phyloP scores from a whole-genome alignment of 1,140 invertebrate species.

The Scaptomyza pallida region DNA sequence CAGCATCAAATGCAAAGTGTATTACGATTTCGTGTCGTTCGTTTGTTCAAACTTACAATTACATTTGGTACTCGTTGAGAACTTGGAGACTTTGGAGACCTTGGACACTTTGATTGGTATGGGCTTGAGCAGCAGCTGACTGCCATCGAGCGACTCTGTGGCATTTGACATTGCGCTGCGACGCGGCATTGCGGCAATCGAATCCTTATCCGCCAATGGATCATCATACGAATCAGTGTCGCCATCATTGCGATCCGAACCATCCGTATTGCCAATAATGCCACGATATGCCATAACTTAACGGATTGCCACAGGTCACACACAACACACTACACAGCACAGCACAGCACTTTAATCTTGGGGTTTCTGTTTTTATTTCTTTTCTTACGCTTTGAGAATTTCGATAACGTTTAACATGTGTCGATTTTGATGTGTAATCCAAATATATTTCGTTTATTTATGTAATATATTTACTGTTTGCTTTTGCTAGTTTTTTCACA shows the following conservation, averaged over 20 bases:
- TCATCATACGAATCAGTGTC: constrained; percentile 58
- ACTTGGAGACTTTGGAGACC: background rate
- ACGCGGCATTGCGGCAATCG: background rate
- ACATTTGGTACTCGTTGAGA: background rate
- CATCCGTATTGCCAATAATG: constrained; percentile 48
- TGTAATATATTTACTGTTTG: constrained; percentile 2
- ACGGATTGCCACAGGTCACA: background rate
- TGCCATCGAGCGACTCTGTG: background rate
- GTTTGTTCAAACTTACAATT: constrained; percentile 16
- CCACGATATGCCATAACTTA: constrained; percentile 65
- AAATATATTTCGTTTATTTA: constrained; percentile 1
- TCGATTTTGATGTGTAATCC: background rate
- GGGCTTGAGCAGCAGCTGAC: no score
- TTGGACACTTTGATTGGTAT: background rate
- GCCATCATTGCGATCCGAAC: background rate
- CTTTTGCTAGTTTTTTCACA: no score
- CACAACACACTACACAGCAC: no score
- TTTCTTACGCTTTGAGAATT: background rate
- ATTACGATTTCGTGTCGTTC: background rate
- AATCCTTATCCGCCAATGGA: constrained; percentile 4
- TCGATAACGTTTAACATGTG: background rate
- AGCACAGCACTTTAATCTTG: background rate
- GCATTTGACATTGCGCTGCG: background rate
- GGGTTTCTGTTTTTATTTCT: background rate
- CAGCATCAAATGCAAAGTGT: background rate